phyloP scores from a whole-genome alignment of 2,113 vertebrate species.

The Bujurquina vittata region DNA sequence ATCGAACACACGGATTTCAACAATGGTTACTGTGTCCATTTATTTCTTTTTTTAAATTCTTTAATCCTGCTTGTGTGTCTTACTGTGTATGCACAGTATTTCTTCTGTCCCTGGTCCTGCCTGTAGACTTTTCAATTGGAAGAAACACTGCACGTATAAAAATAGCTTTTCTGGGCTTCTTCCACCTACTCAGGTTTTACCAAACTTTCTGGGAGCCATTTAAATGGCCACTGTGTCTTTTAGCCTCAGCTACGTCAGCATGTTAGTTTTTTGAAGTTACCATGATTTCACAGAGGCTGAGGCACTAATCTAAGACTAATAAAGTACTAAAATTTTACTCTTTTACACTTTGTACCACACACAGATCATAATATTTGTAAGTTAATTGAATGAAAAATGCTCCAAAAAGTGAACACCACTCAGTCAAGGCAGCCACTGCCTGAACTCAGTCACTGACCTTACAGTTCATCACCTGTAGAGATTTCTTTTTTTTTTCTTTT shows the following conservation, averaged over 20 bases:
- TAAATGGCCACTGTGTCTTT: background rate
- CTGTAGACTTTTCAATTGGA: background rate
- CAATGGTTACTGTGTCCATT: background rate
- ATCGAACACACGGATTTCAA: background rate
- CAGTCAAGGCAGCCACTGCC: too few relatives aligned
- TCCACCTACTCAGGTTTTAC: conserved; percentile 11
- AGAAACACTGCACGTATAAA: background rate
- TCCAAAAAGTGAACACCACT: background rate
- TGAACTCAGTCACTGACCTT: background rate
- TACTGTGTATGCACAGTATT: background rate
- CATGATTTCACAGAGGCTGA: background rate
- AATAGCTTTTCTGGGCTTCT: background rate
- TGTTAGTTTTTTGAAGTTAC: background rate
- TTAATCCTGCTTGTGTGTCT: background rate
- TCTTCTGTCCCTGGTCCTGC: background rate
- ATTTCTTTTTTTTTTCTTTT: too few relatives aligned
- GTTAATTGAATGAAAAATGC: background rate
- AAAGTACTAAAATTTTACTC: too few relatives aligned
- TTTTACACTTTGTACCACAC: background rate
- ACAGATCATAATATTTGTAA: background rate
- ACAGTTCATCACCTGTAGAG: too few relatives aligned
- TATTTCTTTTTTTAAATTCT: background rate
- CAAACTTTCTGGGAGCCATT: background rate
- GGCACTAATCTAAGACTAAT: background rate
- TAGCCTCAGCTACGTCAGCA: background rate